These are phyloP conservation scores for Tupaia tana DNA, from an alignment of 2,113 vertebrate species.

Conservation along the genomic window DNA sequence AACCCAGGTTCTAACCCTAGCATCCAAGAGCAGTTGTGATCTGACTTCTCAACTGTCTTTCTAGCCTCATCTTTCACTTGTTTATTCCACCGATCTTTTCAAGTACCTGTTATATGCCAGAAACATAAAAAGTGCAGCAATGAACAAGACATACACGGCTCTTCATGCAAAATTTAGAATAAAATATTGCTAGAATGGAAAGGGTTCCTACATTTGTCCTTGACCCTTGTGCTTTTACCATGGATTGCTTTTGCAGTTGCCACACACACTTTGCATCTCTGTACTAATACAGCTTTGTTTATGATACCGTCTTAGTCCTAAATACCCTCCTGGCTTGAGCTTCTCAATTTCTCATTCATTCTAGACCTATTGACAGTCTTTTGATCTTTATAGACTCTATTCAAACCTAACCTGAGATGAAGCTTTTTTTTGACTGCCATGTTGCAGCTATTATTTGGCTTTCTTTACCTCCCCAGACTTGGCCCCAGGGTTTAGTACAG, in stretches of 20 bases:
- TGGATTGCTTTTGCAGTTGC: not conserved
- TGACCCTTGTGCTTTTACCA: not conserved
- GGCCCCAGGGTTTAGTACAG: no score
- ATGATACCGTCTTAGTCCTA: not conserved
- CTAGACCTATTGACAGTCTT: not conserved
- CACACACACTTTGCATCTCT: not conserved
- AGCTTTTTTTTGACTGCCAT: not conserved
- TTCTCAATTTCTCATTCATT: slow-evolving; percentile 16
- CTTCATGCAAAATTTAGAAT: not conserved
- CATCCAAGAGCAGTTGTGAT: not conserved
- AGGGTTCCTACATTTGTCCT: not conserved
- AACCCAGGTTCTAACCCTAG: not conserved
- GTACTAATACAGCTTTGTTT: not conserved
- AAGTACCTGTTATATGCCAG: not conserved
- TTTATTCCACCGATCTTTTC: not conserved
- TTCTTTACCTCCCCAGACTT: not conserved
- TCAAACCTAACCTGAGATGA: not conserved
- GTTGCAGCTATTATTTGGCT: not conserved
- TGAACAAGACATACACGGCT: not conserved
- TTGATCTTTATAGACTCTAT: not conserved
- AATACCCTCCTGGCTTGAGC: not conserved
- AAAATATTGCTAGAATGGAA: not conserved
- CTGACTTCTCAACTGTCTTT: not conserved
- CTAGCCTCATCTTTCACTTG: not conserved
- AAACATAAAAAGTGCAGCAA: not conserved